Evolutionary conservation across 2,113 vertebrate species (phyloP), one percentile per base, ranked within the genome.

Genomic region (Malaclemys terrapin): DNA sequence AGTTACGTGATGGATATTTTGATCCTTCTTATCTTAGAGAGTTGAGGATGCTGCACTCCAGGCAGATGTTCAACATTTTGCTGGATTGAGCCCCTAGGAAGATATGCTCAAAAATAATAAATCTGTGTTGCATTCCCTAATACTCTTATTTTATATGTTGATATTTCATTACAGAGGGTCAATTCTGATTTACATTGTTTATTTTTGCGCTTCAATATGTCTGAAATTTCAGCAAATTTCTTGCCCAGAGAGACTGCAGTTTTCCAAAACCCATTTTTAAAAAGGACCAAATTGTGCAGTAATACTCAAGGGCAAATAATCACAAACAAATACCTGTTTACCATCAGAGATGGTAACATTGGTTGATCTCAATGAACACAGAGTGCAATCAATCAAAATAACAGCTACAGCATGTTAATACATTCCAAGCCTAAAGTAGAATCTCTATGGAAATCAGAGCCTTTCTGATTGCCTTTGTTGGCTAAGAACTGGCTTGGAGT

Each of bases 381-480:
- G 85, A 62, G 20, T 91, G 25, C 85, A 35, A 75, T 97, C 92
- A 91, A 53, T 97, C 90, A 96, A 93, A 84, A 78, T 82, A 93
- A 79, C 59, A 42, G 53, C 5, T 24, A 22, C 8, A 20, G 86
- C 24, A 31, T 45, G 86, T 57, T 50, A 90, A 90, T 49, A 29
- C 13, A 42, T 31, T n/a, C 81, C 53, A 93, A 72, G 2, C 10
- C 49, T 96, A 69, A 89, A 84, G 11, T 5, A 91, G 35, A 8
- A 56, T 62, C 8, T 54, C 16, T 82, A 42, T 89, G 79, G 52
- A 92, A 95, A 84, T 50, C 88, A 86, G 90, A 31, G 80, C 79
- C 91, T 62, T 45, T 62, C 84, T 80, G 69, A 1, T 80, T 93
- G 65, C 81, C 95, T 94, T 59, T 90, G 65, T 69, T 93, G 53